A percentile compares a stretch with the other conserved stretches of the same genome.
These are phyloP conservation scores for Ptiloglossa arizonensis DNA, from an alignment of 1,140 invertebrate genomes.

Conservation along the genomic window DNA sequence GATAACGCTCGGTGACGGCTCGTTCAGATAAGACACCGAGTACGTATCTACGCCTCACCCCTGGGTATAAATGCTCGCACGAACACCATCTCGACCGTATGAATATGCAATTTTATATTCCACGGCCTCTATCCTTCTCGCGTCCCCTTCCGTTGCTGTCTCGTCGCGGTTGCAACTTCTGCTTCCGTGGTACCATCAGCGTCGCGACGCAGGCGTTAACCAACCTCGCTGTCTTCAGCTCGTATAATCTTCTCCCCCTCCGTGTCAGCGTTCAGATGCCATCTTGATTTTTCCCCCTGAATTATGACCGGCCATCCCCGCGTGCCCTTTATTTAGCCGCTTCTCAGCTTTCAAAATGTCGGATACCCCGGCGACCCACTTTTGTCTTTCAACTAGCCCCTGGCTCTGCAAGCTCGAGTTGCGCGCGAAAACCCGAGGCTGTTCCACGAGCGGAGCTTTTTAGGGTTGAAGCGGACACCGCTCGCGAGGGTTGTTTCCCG, in stretches of 20 bases:
- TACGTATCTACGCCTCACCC: not conserved
- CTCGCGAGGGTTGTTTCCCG: not conserved
- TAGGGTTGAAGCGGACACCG: not conserved
- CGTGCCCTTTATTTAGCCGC: not conserved
- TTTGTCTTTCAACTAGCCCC: not conserved
- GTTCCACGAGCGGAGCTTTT: not conserved
- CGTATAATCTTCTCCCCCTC: constrained; percentile 26
- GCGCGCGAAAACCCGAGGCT: not conserved
- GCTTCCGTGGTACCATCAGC: not conserved
- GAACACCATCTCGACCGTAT: constrained; percentile 2
- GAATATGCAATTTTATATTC: constrained; percentile 50
- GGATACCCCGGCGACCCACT: not conserved
- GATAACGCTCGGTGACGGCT: constrained; percentile 17
- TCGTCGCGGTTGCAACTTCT: not conserved
- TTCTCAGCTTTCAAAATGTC: constrained; percentile 14
- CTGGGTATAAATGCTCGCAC: constrained; percentile 1
- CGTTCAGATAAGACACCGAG: constrained; percentile 12
- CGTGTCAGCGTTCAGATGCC: not conserved
- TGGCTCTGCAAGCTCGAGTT: not conserved
- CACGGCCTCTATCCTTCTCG: not conserved
- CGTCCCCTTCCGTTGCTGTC: not conserved
- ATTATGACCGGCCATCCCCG: not conserved
- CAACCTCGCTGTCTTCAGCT: not conserved
- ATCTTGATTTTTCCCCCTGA: constrained; percentile 27
- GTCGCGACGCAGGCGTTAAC: constrained; percentile 7